phyloP scores from a whole-genome alignment of 1,140 invertebrate species.

The Whitmania pigra region DNA sequence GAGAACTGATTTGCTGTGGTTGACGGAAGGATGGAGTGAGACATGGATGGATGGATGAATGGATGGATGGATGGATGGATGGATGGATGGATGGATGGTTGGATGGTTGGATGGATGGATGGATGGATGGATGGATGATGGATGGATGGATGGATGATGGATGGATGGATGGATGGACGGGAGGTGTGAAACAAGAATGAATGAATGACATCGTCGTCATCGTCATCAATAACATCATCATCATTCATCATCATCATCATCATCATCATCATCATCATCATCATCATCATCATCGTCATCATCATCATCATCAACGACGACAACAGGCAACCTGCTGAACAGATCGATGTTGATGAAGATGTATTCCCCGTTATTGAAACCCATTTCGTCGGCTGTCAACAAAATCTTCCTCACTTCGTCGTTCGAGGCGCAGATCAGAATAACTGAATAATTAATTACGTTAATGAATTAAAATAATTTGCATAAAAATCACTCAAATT shows the following conservation, averaged over 20 bases:
- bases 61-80: not conserved
- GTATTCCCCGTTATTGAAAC: conserved; percentile 75
- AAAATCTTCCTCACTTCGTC: conserved; percentile 49
- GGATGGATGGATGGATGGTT: not conserved
- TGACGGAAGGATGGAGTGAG: not conserved
- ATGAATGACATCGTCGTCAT: no score
- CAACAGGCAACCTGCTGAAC: conserved; percentile 64
- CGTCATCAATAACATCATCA: not conserved
- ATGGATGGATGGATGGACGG: no score
- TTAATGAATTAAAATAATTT: not conserved
- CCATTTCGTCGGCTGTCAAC: conserved; percentile 38
- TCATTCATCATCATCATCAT: no score
- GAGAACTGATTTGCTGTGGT: conserved; percentile 40
- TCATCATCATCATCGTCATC: no score
- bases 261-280: not conserved
- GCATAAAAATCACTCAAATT: no score
- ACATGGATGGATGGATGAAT: not conserved
- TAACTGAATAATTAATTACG: conserved; percentile 51
- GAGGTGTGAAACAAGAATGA: no score
- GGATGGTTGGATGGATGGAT: no score
- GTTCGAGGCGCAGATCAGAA: conserved; percentile 80
- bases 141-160: no score
- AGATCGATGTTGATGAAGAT: conserved; percentile 95
- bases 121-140: no score
- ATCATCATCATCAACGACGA: not conserved